Conservation (phyloP, 2,113 vertebrate species). For the Etheostoma spectabile region DNA sequence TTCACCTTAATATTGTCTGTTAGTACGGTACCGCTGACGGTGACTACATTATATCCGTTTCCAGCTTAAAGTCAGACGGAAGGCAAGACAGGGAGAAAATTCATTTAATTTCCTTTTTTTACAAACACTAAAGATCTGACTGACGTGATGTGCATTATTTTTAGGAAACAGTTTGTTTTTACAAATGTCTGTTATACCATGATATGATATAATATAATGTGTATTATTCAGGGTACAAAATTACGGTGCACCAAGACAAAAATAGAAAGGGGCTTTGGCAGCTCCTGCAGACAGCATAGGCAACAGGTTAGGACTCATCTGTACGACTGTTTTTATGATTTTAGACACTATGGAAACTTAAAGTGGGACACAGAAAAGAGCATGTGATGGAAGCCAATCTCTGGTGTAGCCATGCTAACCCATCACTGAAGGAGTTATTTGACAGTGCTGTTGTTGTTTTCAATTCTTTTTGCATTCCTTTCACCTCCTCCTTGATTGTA, state of each 20-base stretch:
- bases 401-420: background rate
- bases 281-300: slow-evolving; percentile 33
- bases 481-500: background rate
- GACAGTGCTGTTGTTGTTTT: slow-evolving; percentile 1
- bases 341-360: background rate
- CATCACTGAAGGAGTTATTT: background rate
- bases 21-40: too few species aligned
- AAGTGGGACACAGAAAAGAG: background rate
- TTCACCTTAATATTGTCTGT: too few species aligned
- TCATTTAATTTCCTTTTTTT: too few species aligned
- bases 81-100: too few species aligned
- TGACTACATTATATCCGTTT: too few species aligned
- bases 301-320: slow-evolving; percentile 12
- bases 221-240: too few species aligned
- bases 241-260: slow-evolving; percentile 57
- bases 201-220: too few species aligned
- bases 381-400: background rate
- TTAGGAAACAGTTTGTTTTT: too few species aligned
- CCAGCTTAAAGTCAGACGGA: too few species aligned
- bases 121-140: too few species aligned
- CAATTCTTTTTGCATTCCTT: slow-evolving; percentile 15
- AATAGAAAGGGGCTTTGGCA: slow-evolving; percentile 40
- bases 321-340: slow-evolving; percentile 13
- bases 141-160: too few species aligned
- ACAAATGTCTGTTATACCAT: too few species aligned